Percentiles rank a stretch among this genome's conserved stretches.
These are phyloP conservation scores for Gopherus evgoodei DNA, from an alignment of 2,113 vertebrate genomes.

Conservation along the genomic window DNA sequence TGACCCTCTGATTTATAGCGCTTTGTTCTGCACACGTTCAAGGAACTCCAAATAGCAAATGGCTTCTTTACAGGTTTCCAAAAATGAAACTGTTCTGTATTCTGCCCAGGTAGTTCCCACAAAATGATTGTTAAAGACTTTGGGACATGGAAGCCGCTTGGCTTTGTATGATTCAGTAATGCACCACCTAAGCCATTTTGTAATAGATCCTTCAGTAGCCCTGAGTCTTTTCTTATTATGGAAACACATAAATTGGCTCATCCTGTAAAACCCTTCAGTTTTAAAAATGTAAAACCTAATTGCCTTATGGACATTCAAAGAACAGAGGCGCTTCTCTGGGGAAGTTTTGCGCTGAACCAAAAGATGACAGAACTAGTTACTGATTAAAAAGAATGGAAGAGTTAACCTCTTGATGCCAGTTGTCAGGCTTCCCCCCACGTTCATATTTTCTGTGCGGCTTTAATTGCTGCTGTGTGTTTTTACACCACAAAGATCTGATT, in stretches of 20 bases:
- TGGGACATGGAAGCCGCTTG: constrained; percentile 73
- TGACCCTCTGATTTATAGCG: background rate
- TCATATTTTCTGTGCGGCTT: constrained; percentile 43
- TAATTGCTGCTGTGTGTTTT: constrained; percentile 62
- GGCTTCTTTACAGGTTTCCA: constrained; percentile 45
- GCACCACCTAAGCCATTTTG: constrained; percentile 74
- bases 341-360: constrained; percentile 72
- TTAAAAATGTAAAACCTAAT: constrained; percentile 76
- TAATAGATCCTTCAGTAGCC: constrained; percentile 55
- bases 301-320: constrained; percentile 78
- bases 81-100: constrained; percentile 71
- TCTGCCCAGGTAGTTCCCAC: constrained; percentile 68
- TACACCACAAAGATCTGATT: constrained; percentile 18
- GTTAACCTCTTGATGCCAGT: constrained; percentile 66
- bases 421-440: constrained; percentile 59
- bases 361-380: constrained; percentile 75
- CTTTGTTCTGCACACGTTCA: background rate
- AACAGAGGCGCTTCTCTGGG: constrained; percentile 75
- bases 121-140: constrained; percentile 69
- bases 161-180: constrained; percentile 76
- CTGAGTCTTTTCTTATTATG: constrained; percentile 71
- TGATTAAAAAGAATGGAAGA: constrained; percentile 73
- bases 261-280: constrained; percentile 72
- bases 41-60: constrained; percentile 31
- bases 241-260: constrained; percentile 69